These are phyloP conservation scores for Bombus soroeensis DNA, from an alignment of 1,140 invertebrate genomes.

Conservation along the genomic window DNA sequence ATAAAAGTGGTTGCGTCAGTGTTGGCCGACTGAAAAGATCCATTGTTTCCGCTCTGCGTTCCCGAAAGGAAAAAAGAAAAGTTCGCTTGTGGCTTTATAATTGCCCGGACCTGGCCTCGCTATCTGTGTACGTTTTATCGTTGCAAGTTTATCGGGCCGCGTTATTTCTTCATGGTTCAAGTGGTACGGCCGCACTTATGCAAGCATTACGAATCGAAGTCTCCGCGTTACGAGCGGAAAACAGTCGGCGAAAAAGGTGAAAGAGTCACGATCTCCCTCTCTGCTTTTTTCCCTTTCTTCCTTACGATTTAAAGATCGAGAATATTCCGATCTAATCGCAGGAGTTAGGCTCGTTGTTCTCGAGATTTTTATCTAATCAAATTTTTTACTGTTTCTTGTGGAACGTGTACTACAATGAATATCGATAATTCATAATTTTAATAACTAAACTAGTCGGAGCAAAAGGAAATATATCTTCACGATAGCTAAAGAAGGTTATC, in stretches of 20 bases:
- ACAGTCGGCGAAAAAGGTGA: conserved; percentile 1
- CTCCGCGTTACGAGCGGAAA: background rate
- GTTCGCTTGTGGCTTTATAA: conserved; percentile 35
- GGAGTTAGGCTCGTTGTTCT: background rate
- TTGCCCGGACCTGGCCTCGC: conserved; percentile 3
- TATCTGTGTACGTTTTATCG: conserved; percentile 29
- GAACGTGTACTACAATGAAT: background rate
- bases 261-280: background rate
- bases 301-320: too few relatives aligned
- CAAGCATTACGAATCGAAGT: conserved; percentile 25
- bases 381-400: background rate
- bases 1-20: conserved; percentile 44
- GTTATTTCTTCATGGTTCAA: conserved; percentile 41
- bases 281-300: background rate
- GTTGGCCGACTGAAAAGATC: conserved; percentile 16
- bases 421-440: background rate
- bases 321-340: background rate
- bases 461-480: conserved; percentile 29
- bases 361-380: background rate
- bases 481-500: conserved; percentile 34
- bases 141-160: conserved; percentile 32
- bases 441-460: conserved; percentile 18
- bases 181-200: conserved; percentile 19
- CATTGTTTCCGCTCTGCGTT: conserved; percentile 45
- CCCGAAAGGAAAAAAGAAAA: conserved; percentile 25